phyloP scores from a whole-genome alignment of 2,113 vertebrate species.

The Caranx melampygus region DNA sequence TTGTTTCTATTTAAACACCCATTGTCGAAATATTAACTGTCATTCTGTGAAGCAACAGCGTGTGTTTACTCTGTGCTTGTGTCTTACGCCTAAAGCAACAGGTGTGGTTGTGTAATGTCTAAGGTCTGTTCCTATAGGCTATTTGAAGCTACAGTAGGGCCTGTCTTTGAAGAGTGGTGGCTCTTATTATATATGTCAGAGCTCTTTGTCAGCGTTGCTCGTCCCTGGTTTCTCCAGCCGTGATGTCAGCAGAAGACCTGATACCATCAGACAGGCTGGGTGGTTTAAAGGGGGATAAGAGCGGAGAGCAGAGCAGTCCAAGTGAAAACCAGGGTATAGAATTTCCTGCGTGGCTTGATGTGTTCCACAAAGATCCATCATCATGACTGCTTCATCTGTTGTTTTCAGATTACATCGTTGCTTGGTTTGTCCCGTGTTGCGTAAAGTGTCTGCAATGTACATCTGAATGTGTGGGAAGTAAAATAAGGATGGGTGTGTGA shows the following conservation, averaged over 20 bases:
- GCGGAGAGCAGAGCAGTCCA: neutral
- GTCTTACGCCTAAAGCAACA: constrained; percentile 38
- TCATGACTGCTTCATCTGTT: constrained; percentile 17
- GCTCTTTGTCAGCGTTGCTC: neutral
- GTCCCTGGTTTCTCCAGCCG: constrained; percentile 1
- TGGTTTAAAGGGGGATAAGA: constrained; percentile 19
- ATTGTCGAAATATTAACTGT: constrained; percentile 29
- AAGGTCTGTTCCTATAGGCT: constrained; percentile 12
- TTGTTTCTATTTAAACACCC: constrained; percentile 33
- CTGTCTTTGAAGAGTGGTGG: constrained; percentile 15
- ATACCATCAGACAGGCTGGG: constrained; percentile 16
- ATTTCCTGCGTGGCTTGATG: constrained; percentile 4
- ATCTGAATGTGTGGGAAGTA: constrained; percentile 5
- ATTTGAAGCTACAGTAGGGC: constrained; percentile 29
- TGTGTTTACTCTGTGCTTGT: constrained; percentile 31
- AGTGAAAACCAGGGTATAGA: constrained; percentile 4
- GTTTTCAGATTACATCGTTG: constrained; percentile 23
- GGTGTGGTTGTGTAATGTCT: constrained; percentile 54
- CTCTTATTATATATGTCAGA: neutral
- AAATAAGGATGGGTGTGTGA: neutral
- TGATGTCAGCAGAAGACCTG: constrained; percentile 30
- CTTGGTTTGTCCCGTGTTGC: neutral
- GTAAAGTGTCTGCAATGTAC: neutral
- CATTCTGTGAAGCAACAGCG: neutral
- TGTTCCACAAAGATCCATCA: constrained; percentile 22